Evolutionary conservation across 2,888 invertebrate species (phyloP).

Genomic region (Neoscelio sp.): DNA sequence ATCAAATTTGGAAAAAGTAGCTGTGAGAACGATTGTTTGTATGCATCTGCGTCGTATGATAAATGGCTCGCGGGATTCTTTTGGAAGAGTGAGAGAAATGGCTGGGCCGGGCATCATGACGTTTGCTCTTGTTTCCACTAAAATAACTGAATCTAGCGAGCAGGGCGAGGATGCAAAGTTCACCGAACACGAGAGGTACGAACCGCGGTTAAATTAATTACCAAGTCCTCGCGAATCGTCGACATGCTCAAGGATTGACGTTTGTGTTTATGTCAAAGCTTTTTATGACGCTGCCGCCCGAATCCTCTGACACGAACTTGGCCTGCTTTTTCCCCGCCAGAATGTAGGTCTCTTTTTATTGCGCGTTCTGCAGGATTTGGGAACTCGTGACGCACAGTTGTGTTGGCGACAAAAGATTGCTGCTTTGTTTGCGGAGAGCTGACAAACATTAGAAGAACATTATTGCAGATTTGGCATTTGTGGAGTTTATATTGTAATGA

Average conservation of each 20-base stretch:
- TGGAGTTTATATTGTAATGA: background rate
- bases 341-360: slow-evolving; percentile 46
- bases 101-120: slow-evolving; percentile 23
- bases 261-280: slow-evolving; percentile 57
- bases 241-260: slow-evolving; percentile 65
- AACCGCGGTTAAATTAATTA: slow-evolving; percentile 67
- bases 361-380: slow-evolving; percentile 32
- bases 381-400: slow-evolving; percentile 24
- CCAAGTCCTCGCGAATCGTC: slow-evolving; percentile 65
- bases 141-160: slow-evolving; percentile 43
- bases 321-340: background rate
- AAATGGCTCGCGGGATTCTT: slow-evolving; percentile 19
- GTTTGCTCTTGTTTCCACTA: slow-evolving; percentile 32
- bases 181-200: slow-evolving; percentile 42
- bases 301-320: slow-evolving; percentile 51
- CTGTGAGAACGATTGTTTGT: slow-evolving; percentile 8
- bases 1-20: slow-evolving; percentile 12
- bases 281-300: slow-evolving; percentile 36
- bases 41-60: slow-evolving; percentile 1
- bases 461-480: background rate
- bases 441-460: slow-evolving; percentile 17
- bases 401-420: slow-evolving; percentile 20
- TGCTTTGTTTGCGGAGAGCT: slow-evolving; percentile 1
- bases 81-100: background rate
- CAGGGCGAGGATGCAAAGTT: slow-evolving; percentile 38